Base-by-base conservation (phyloP, 1,140 invertebrate species). In the Papilio polytes region DNA sequence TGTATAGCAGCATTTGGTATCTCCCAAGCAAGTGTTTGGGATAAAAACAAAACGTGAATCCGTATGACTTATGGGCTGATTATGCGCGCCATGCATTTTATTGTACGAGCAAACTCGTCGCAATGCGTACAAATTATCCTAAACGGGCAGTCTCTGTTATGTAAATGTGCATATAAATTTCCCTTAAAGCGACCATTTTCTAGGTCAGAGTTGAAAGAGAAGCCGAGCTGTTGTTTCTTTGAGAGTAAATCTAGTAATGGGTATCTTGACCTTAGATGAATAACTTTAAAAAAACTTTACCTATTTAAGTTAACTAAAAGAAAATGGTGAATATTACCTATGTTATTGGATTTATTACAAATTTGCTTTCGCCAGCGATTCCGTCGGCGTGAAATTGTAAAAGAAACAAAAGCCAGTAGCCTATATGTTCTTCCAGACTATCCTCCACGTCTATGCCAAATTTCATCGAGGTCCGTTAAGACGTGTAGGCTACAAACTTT, bases 131-230 rank as follows among this genome's bases (percentile, higher is more conserved):
- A 88, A 90, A 92, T 90, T 86, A 85, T 85, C 86, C 85, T 85
- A 87, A 90, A 87, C 86, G 85, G 81, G 78, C 80, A 81, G 70
- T 85, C 84, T 84, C 82, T 89, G 84, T 89, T 89, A 90, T 90
- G 86, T 82, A 90, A 90, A 91, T 92, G 86, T 84, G 87, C 85
- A 85, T 89, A 89, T 90, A 89, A 90, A 89, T 89, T 87, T 86
- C 80, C 80, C 82, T 85, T 84, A 84, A 84, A 87, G 80, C 83
- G 84, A 83, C 87, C 81, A 81, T 88, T 87, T 90, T 89, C 81
- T 86, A 83, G 87, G 88, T 85, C 83, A 87, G 80, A 84, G 84
- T 82, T 85, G 80, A 85, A 86, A 86, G 85, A 85, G 83, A 87
- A 87, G 81, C 59, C 80, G 59, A 78, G 78, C 70, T 77, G 79